Percentiles rank a stretch among this genome's conserved stretches.
phyloP scores from a whole-genome alignment of 2,797 vertebrate species.

The Enteromius argenteus region DNA sequence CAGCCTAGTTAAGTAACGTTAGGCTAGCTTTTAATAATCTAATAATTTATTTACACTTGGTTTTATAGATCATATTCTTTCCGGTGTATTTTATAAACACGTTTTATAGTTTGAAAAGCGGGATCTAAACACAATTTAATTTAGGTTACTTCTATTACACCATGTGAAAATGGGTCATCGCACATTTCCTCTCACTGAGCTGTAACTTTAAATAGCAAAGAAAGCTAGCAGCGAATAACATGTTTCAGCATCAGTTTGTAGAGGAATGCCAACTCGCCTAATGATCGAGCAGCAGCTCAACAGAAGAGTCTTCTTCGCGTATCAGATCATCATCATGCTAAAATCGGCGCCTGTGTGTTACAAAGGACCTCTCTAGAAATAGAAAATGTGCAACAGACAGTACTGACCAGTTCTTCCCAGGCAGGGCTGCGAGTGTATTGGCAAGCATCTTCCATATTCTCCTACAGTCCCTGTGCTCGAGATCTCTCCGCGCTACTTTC shows the following conservation, averaged over 20 bases:
- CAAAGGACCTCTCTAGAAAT: neutral
- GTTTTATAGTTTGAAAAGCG: no score
- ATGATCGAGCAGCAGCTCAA: conserved; percentile 4
- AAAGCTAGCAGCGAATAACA: neutral
- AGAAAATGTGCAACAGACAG: conserved; percentile 8
- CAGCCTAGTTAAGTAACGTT: no score
- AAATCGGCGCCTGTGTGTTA: neutral
- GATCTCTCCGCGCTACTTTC: conserved; percentile 51
- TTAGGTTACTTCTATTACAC: no score
- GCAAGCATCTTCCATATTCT: conserved; percentile 87
- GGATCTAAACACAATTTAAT: no score
- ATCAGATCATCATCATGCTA: neutral
- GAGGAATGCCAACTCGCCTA: neutral
- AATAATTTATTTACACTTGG: no score
- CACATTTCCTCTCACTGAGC: neutral
- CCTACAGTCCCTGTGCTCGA: conserved; percentile 64
- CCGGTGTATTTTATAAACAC: no score
- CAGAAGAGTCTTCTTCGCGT: neutral
- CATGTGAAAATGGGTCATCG: no score
- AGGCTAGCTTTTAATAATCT: neutral
- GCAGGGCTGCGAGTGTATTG: conserved; percentile 85
- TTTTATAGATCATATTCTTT: neutral
- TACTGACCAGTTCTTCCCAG: conserved; percentile 95
- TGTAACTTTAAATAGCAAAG: neutral
- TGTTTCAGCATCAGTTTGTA: neutral